These are phyloP conservation scores for Tarsius wallacei DNA, from an alignment of 2,797 vertebrate genomes.

Conservation along the genomic window DNA sequence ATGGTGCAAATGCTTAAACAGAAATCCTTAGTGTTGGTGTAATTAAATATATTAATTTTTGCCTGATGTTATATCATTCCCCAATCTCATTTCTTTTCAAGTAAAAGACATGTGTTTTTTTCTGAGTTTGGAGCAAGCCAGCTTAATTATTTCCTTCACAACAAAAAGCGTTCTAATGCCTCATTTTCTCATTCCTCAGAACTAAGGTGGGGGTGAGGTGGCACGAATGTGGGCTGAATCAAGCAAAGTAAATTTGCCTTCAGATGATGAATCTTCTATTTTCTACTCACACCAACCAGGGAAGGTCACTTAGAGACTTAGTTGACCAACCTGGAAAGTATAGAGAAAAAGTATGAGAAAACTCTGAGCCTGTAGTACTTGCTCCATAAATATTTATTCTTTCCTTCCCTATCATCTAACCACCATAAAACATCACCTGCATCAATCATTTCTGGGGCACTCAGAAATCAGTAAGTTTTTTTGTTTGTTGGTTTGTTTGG, in stretches of 20 bases:
- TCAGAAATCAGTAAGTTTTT: neutral
- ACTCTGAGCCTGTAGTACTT: neutral
- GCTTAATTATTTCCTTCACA: neutral
- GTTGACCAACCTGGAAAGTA: neutral
- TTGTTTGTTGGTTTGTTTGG: neutral
- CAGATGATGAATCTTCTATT: neutral
- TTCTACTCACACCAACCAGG: neutral
- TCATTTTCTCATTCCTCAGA: neutral
- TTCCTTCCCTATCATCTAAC: neutral
- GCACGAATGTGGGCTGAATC: neutral
- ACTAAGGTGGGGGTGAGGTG: neutral
- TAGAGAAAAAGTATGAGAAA: neutral
- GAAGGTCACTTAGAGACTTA: neutral
- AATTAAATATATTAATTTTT: neutral
- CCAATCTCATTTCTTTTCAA: constrained; percentile 25
- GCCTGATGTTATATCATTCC: neutral
- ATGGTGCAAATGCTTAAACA: neutral
- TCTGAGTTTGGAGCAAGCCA: neutral
- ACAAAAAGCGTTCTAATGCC: neutral
- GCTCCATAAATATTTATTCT: neutral
- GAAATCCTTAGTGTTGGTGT: neutral
- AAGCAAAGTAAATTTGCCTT: neutral
- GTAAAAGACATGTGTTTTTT: neutral
- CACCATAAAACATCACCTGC: neutral
- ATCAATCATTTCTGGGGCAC: neutral